Conservation (phyloP, 2,797 vertebrate genomes). For the Tympanoctomys barrerae region DNA sequence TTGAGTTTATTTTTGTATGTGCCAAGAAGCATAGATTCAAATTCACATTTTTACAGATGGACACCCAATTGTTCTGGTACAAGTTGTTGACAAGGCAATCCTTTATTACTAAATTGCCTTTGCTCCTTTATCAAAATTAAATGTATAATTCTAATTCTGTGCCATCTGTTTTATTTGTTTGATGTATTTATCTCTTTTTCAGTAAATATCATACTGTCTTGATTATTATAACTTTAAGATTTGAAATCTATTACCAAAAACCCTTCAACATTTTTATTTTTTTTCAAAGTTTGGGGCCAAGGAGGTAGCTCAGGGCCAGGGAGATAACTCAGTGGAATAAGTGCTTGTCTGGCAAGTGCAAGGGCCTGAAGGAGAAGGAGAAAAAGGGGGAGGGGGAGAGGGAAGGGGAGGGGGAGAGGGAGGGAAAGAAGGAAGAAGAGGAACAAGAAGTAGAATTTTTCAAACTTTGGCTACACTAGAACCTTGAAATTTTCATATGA, state of each 20-base stretch:
- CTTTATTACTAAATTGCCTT: neutral
- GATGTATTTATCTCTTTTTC: constrained; percentile 7
- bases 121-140: constrained; percentile 33
- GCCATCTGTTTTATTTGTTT: neutral
- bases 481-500: neutral
- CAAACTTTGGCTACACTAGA: neutral
- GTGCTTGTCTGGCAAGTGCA: too few species aligned
- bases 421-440: too few species aligned
- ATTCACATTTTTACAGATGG: constrained; percentile 23
- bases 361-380: too few species aligned
- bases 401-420: too few species aligned
- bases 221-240: constrained; percentile 20
- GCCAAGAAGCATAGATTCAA: neutral
- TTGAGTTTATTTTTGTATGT: neutral
- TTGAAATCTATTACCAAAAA: constrained; percentile 19
- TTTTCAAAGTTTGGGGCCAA: neutral
- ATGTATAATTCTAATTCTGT: neutral
- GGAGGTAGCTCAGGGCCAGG: too few species aligned
- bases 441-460: neutral
- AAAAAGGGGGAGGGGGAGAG: too few species aligned
- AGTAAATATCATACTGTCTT: neutral
- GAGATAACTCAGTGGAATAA: too few species aligned
- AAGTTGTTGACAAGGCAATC: neutral
- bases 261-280: constrained; percentile 45
- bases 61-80: neutral